Base-by-base conservation (phyloP, 2,888 invertebrate genomes). In the Ochropleura plecta region DNA sequence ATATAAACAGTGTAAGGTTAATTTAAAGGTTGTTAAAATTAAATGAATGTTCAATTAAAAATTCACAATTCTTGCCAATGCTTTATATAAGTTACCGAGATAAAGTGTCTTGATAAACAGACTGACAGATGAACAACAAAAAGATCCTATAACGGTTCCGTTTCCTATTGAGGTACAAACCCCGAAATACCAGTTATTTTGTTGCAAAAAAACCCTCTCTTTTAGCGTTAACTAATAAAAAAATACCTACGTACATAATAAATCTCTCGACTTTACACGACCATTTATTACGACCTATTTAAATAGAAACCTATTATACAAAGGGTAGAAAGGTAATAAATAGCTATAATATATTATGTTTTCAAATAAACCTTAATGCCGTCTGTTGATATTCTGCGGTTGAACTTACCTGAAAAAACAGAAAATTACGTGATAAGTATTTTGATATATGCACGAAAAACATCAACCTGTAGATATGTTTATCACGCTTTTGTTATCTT, bases 401-500 rank as follows among this genome's bases (percentile, higher is more conserved):
- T n/a, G 20, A 67, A 79, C 83, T 81, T 81, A 81, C 81, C 81
- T 81, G 81, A 55, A 81, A 82, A 59, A 62, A 69, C 55, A 67
- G 16, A 62, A 78, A 78, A 48, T n/a, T 49, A 51, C 10, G 16
- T 49, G 40, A 48, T 82, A 12, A 79, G 60, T 70, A 60, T 44
- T 65, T 64, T 44, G 4, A 78, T 51, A 14, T 49, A 40, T 4
- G 3, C 9, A 62, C 44, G 7, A 14, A 60, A 62, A 44, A 62
- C 14, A 20, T 20, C 44, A 20, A 44, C 44, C 44, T 62, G 7
- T n/a, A 44, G 18, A 5, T 42, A 60, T 60, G 40, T n/a, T 18
- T 60, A 30, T 2, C 30, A 30, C 30, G 30, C 30, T 30, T 30
- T 30, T 30, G 30, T 30, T 30, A 30, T 1, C 30, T 30, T 30